phyloP scores from a whole-genome alignment of 2,113 vertebrate species.

The Xerus inauris region DNA sequence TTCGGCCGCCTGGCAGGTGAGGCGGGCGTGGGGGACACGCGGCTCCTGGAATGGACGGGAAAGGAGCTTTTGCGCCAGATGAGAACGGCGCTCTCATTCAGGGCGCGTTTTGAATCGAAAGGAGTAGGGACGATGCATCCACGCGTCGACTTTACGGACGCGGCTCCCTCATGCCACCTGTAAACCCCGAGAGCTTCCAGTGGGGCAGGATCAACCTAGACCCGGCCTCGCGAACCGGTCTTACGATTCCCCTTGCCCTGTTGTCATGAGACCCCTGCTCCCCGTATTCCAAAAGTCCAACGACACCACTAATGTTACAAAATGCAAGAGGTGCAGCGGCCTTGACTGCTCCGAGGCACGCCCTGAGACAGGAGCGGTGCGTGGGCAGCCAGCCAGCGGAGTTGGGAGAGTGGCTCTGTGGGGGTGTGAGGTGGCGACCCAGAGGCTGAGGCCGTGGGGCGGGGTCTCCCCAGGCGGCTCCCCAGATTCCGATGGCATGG shows the following conservation, averaged over 20 bases:
- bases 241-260: not conserved
- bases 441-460: not conserved
- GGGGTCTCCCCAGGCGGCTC: not conserved
- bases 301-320: not conserved
- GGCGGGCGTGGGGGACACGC: not conserved
- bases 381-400: not conserved
- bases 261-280: not conserved
- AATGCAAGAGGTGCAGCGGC: not conserved
- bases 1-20: constrained; percentile 79
- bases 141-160: not conserved
- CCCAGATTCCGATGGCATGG: not conserved
- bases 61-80: not conserved
- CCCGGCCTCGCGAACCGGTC: not conserved
- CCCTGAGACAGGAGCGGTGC: not conserved
- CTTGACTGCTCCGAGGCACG: not conserved
- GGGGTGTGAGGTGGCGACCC: rapidly evolving
- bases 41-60: not conserved
- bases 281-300: not conserved
- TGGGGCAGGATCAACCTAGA: not conserved
- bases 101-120: not conserved
- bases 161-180: not conserved
- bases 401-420: not conserved
- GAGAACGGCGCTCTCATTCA: not conserved
- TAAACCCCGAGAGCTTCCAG: not conserved
- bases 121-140: not conserved